A percentile compares a stretch with the other conserved stretches of the same genome.
Evolutionary conservation across 2,797 vertebrate species (phyloP).

Genomic region (Xenops minutus): DNA sequence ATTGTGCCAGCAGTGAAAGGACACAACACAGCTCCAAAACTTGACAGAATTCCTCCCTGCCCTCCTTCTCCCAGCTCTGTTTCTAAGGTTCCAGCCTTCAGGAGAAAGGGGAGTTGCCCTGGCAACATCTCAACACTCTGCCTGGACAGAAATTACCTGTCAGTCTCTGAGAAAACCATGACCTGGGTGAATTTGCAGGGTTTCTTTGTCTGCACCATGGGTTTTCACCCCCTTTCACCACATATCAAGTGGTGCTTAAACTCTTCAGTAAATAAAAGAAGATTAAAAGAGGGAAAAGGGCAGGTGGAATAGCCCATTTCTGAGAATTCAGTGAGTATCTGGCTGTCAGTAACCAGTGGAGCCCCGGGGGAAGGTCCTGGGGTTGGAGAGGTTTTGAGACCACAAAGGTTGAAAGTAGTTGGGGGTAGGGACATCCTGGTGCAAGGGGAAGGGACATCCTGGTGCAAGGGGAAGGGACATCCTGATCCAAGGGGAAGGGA

Average conservation of each 20-base stretch:
- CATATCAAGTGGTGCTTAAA: background rate
- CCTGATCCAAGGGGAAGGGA: background rate
- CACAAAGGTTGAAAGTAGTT: background rate
- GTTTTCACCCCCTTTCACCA: background rate
- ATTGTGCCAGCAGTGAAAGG: background rate
- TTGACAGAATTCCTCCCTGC: background rate
- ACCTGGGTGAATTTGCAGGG: background rate
- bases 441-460: background rate
- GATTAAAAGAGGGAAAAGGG: background rate
- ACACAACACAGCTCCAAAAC: background rate
- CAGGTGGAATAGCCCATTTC: background rate
- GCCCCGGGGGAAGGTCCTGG: background rate
- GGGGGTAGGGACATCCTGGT: too few species aligned
- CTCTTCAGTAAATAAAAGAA: background rate
- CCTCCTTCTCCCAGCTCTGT: background rate
- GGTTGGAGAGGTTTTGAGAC: background rate
- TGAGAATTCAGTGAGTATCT: background rate
- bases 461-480: background rate
- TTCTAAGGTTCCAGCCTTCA: background rate
- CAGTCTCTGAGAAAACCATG: background rate
- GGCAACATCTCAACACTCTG: background rate
- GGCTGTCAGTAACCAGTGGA: background rate
- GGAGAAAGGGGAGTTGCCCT: constrained; percentile 19
- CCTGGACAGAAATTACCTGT: constrained; percentile 11
- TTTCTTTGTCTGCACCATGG: background rate